A percentile compares a stretch with the other conserved stretches of the same genome.
These are phyloP conservation scores for Sanderia malayensis DNA, from an alignment of 30 jellyfish, hydroid and myxozoan species.

Conservation along the genomic window DNA sequence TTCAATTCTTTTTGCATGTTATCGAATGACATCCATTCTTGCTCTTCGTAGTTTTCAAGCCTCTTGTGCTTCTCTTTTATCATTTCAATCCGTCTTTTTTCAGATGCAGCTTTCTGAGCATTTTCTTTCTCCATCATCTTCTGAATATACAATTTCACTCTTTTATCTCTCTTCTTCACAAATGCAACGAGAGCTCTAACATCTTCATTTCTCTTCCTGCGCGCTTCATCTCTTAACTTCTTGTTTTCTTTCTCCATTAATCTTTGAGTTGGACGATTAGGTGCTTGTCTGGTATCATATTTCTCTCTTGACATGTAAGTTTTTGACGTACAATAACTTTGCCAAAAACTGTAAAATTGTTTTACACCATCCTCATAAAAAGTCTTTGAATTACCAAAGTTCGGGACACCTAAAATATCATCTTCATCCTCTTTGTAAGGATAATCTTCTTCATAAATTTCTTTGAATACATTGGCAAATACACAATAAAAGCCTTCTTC, in stretches of 20 bases:
- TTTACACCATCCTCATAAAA: constrained; percentile 65
- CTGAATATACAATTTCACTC: constrained; percentile 68
- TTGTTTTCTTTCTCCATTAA: constrained; percentile 93
- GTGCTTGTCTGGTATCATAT: constrained; percentile 84
- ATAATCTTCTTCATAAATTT: constrained; percentile 77
- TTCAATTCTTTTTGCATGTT: constrained; percentile 67
- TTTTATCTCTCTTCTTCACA: constrained; percentile 83
- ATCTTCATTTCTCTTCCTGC: constrained; percentile 84
- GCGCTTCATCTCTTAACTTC: constrained; percentile 79
- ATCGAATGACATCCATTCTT: constrained; percentile 93
- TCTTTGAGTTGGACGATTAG: constrained; percentile 93
- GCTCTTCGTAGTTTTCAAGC: constrained; percentile 78
- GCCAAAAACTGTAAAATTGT: constrained; percentile 89
- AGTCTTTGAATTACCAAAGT: constrained; percentile 77
- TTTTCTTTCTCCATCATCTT: constrained; percentile 65
- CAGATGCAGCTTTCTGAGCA: constrained; percentile 58
- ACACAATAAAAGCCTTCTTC: constrained; percentile 83
- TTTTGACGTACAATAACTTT: constrained; percentile 76
- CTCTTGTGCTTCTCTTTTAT: constrained; percentile 51
- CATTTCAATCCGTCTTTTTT: constrained; percentile 60
- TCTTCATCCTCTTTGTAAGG: constrained; percentile 74
- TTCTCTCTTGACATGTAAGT: constrained; percentile 85
- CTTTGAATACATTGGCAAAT: constrained; percentile 62
- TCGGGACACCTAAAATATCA: constrained; percentile 60
- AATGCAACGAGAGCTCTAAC: constrained; percentile 88